Conservation (phyloP, 30 jellyfish, hydroid and myxozoan genomes). For the Hydractinia symbiolongicarpus region DNA sequence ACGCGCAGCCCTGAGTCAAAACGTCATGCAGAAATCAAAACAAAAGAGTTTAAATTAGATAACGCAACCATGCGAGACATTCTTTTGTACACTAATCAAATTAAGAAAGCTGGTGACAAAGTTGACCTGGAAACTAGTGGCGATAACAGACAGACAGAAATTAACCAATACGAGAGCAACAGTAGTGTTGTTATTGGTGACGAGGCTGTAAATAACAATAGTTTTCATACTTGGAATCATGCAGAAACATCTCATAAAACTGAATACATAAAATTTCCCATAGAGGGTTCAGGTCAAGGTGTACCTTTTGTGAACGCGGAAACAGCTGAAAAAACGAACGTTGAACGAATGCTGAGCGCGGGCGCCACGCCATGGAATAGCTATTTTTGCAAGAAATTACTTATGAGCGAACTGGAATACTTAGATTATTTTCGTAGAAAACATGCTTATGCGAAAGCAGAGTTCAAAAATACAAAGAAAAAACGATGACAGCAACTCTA, state of each 20-base stretch:
- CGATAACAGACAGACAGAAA: not conserved
- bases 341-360: conserved; percentile 37
- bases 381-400: conserved; percentile 75
- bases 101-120: not conserved
- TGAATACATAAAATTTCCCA: not conserved
- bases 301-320: not conserved
- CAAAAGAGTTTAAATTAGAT: not conserved
- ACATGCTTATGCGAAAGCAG: conserved; percentile 57
- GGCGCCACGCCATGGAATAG: conserved; percentile 61
- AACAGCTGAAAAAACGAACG: not conserved
- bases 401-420: conserved; percentile 73
- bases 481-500: not conserved
- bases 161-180: not conserved
- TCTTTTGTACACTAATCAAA: not conserved
- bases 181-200: not conserved
- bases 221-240: not conserved
- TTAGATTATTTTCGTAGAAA: conserved; percentile 80
- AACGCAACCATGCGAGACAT: not conserved
- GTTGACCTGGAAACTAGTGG: not conserved
- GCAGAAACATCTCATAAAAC: not conserved
- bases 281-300: conserved; percentile 25
- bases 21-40: not conserved
- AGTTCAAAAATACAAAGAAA: not conserved
- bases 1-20: not conserved
- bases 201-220: not conserved